These are phyloP conservation scores for Tricholauxania praeusta DNA, from an alignment of 2,888 invertebrate species.

Conservation along the genomic window DNA sequence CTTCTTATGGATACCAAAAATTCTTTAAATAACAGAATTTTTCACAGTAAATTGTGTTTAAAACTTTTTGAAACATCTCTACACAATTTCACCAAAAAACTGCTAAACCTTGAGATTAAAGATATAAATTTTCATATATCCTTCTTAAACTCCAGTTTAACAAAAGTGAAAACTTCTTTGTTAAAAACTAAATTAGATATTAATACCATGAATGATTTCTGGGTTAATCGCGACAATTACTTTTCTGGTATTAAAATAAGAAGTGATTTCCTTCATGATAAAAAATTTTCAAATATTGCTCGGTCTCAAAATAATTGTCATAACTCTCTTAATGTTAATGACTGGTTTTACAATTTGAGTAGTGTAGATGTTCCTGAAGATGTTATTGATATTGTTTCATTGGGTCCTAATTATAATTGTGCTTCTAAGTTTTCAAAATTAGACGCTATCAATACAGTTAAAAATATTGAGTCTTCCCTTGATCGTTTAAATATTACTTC, in stretches of 20 bases:
- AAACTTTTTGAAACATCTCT: constrained; percentile 3
- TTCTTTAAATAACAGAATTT: background rate
- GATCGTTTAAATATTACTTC: too few relatives aligned
- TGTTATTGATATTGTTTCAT: too few relatives aligned
- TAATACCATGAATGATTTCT: background rate
- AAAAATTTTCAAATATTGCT: background rate
- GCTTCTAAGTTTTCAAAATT: too few relatives aligned
- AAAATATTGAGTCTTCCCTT: too few relatives aligned
- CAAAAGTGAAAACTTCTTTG: constrained; percentile 1
- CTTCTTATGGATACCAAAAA: background rate
- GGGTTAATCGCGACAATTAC: background rate
- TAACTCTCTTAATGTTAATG: too few relatives aligned
- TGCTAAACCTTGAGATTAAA: too few relatives aligned
- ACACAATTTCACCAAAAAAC: background rate
- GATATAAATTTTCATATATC: too few relatives aligned
- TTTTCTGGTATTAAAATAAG: constrained; percentile 3
- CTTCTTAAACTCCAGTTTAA: too few relatives aligned
- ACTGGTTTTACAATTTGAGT: too few relatives aligned
- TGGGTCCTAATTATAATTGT: too few relatives aligned
- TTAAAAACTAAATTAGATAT: background rate
- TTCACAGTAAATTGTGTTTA: background rate
- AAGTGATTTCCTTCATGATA: background rate
- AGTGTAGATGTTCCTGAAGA: too few relatives aligned
- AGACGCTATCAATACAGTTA: too few relatives aligned
- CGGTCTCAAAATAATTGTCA: constrained; percentile 7